Base-by-base conservation (phyloP, 2,113 vertebrate genomes). In the Pampusana beccarii region DNA sequence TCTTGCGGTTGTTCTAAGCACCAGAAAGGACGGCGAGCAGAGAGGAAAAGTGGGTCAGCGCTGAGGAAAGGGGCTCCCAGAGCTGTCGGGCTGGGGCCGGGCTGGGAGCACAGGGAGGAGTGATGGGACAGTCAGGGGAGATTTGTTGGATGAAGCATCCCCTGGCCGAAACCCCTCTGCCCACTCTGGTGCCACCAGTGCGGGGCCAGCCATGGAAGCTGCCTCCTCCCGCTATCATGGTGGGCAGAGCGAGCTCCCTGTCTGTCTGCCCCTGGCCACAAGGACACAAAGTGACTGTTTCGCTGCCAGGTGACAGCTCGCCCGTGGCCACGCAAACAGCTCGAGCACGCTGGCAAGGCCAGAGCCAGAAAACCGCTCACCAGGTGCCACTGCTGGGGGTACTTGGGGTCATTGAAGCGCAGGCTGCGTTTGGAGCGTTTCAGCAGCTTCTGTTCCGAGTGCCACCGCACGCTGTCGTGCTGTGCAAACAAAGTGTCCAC, bases 361-460 rank as follows among this genome's bases (percentile, higher is more conserved):
- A 70, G 31, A 48, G 20, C 24, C 0, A 1, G 34, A 24, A 38
- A 72, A 20, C 7, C 57, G 96, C 99, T 99, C 95, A 99, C 99
- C 98, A 99, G 97, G 29, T 99, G 99, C 99, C 99, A 99, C 96
- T 99, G 99, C 86, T 98, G 98, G 0, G 99, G 99, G 92, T 98
- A 99, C 83, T 98, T 98, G 88, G 99, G 99, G 78, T 99, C 99
- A 9, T 99, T 99, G 97, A 99, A 99, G 94, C 97, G 98, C 98
- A 99, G 50, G 18, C 98, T 97, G 93, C 99, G 98, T 95, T 99
- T 99, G 48, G 99, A 98, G 51, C 99, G 98, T 48, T 98, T 99
- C 60, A 99, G 98, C 20, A 99, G 95, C 70, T 95, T 98, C 95
- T 99, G 99, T 65, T 99, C 98, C 3, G 99, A 99, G 95, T 99